These are phyloP conservation scores for Aspiorhynchus laticeps DNA, from an alignment of 2,113 vertebrate genomes.

Conservation along the genomic window DNA sequence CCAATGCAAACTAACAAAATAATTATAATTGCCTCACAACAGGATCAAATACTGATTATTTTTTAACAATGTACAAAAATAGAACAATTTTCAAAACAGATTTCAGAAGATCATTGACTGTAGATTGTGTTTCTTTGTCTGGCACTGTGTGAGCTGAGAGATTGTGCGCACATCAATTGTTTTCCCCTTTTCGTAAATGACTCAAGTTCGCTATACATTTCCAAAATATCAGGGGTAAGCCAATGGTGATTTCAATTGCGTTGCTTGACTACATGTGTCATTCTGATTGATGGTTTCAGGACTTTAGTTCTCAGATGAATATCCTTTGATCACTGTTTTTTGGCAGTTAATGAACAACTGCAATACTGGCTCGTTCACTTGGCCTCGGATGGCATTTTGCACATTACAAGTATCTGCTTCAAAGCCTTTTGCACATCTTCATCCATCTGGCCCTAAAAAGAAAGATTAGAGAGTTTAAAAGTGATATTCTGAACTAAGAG, in stretches of 20 bases:
- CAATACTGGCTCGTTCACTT: slow-evolving; percentile 76
- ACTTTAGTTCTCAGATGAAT: slow-evolving; percentile 20
- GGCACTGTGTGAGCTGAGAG: neutral
- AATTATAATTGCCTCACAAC: neutral
- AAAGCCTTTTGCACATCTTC: slow-evolving; percentile 98
- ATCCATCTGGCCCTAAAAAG: slow-evolving; percentile 94
- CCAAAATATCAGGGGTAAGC: neutral
- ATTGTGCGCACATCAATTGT: neutral
- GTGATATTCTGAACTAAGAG: neutral
- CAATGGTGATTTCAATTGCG: slow-evolving; percentile 1
- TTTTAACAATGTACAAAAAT: slow-evolving; percentile 3
- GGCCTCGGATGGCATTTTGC: slow-evolving; percentile 89
- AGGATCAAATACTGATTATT: neutral
- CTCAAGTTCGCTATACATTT: neutral
- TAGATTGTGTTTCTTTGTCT: slow-evolving; percentile 31
- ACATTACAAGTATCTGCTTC: slow-evolving; percentile 97
- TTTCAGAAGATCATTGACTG: slow-evolving; percentile 23
- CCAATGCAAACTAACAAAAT: slow-evolving; percentile 4
- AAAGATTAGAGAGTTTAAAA: neutral
- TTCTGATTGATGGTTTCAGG: slow-evolving; percentile 18
- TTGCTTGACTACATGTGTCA: neutral
- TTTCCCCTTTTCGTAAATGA: neutral
- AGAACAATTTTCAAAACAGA: slow-evolving; percentile 18
- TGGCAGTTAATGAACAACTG: neutral
- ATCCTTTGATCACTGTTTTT: slow-evolving; percentile 31